Percentiles rank a stretch among this genome's conserved stretches.
Conservation (phyloP, 2,113 vertebrate genomes). For the Delphinus delphis region DNA sequence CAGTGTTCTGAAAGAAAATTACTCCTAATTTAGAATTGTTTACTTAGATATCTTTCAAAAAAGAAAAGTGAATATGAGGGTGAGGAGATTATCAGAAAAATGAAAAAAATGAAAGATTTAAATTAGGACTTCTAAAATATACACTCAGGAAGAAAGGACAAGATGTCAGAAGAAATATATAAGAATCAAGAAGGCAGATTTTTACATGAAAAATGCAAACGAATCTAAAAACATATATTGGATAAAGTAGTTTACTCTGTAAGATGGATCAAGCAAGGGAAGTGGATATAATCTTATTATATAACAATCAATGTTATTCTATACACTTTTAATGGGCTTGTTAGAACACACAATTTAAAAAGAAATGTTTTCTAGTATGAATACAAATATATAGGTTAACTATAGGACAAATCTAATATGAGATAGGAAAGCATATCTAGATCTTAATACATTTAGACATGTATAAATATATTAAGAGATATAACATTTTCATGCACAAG, state of each 20-base stretch:
- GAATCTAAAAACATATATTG: neutral
- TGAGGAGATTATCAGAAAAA: neutral
- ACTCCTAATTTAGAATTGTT: neutral
- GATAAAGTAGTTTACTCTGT: neutral
- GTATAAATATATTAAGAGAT: neutral
- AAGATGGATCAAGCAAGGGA: neutral
- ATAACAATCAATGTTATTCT: neutral
- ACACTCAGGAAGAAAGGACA: neutral
- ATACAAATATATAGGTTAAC: neutral
- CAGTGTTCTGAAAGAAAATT: neutral
- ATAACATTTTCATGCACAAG: neutral
- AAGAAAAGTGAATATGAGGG: neutral
- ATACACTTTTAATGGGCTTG: neutral
- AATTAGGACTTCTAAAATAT: neutral
- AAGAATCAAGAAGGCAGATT: neutral
- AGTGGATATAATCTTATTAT: neutral
- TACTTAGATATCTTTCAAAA: neutral
- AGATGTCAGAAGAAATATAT: neutral
- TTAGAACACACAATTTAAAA: neutral
- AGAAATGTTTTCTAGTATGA: neutral
- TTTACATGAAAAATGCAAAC: neutral
- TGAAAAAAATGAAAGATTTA: neutral
- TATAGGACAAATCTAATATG: neutral
- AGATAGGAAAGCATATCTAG: neutral
- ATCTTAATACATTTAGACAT: neutral